Base-by-base conservation (phyloP, 2,113 vertebrate genomes). In the Ictalurus punctatus region DNA sequence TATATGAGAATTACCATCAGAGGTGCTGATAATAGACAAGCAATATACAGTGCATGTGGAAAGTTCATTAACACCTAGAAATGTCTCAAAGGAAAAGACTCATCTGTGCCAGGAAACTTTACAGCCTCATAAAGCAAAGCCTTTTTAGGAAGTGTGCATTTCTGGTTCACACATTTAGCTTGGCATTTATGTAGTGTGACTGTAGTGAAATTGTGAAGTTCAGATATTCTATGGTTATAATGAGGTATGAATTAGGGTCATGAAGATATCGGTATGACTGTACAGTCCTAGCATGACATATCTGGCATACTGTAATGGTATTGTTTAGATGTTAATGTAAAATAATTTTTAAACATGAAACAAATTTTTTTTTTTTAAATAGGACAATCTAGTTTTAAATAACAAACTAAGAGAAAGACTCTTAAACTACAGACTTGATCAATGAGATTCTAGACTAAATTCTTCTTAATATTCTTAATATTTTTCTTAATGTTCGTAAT, bases 31-130 rank as follows among this genome's bases (percentile, higher is more conserved):
- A 40, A 86, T 69, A 74, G 10, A 71, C 40, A 44, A 63, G 56
- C 56, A 76, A 40, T 65, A 34, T 73, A 80, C 59, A 78, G 71
- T 48, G 7, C 27, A 54, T 76, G 40, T 65, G 37, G 48, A 82
- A 83, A 76, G 34, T 56, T 71, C 30, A 54, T 73, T 58, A 81
- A 63, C 9, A 71, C 44, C 63, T 44, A 14, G 52, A 34, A 65
- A 61, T 17, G 67, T 52, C 85, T 87, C 12, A 80, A 30, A 7
- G 76, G 21, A 69, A 81, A 25, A 12, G 12, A 27, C 17, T 58
- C 56, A 69, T 30, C 34, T 48, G 34, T 79, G 89, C 83, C 52
- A 7, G 86, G 27, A 90, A 90, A 85, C 14, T 71, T 21, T 58
- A 48, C 81, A 79, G 48, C 48, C 63, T 81, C 25, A 58, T 40